These are phyloP conservation scores for Oxystoma pomonae DNA, from an alignment of 2,888 invertebrate genomes.

Conservation along the genomic window DNA sequence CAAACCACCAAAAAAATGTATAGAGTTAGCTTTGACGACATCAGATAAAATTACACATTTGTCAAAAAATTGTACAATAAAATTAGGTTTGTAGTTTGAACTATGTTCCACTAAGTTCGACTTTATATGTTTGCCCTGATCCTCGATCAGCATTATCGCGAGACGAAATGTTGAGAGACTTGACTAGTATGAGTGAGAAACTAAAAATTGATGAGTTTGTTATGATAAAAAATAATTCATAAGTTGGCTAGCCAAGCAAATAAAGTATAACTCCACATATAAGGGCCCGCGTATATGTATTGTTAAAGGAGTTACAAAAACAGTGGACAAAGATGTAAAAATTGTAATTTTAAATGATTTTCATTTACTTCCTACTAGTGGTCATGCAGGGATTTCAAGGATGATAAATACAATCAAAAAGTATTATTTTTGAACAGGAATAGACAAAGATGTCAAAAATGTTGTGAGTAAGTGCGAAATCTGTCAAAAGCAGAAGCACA, in stretches of 20 bases:
- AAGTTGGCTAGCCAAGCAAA: constrained; percentile 5
- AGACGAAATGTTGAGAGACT: no score
- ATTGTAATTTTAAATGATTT: constrained; percentile 9
- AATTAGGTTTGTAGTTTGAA: no score
- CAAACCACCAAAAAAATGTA: constrained; percentile 9
- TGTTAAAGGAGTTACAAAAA: constrained; percentile 3
- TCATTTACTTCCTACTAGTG: constrained; percentile 10
- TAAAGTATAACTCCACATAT: constrained; percentile 6
- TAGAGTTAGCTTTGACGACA: constrained; percentile 12
- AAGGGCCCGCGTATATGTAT: constrained; percentile 6
- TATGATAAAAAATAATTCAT: constrained; percentile 8
- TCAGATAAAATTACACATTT: no score
- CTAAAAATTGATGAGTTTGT: neutral
- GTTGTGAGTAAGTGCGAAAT: constrained; percentile 19
- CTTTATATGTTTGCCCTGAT: constrained; percentile 5
- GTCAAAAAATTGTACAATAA: no score
- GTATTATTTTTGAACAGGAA: constrained; percentile 21
- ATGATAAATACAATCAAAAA: constrained; percentile 22
- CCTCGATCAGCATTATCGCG: no score
- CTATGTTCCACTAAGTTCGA: neutral
- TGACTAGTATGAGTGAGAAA: neutral
- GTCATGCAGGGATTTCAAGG: constrained; percentile 17
- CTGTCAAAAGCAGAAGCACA: constrained; percentile 13
- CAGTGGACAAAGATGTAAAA: neutral
- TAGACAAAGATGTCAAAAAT: constrained; percentile 12